Evolutionary conservation across 2,113 vertebrate genomes (phyloP).

Genomic region (Gila orcuttii): DNA sequence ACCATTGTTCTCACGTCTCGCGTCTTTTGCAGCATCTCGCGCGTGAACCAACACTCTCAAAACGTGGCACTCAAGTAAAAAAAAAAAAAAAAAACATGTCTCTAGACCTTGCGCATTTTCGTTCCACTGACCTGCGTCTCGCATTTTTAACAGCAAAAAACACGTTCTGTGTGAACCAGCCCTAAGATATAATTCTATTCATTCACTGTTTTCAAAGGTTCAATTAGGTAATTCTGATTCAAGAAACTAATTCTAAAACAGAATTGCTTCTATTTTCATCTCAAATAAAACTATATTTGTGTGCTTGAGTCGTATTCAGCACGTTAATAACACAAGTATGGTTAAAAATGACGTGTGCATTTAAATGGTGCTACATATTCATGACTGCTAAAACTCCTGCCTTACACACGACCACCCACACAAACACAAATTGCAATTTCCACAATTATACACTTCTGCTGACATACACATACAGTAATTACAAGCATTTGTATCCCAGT

Average conservation of each 20-base stretch:
- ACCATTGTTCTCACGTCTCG: too few relatives aligned
- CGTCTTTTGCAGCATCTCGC: too few relatives aligned
- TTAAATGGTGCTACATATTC: not conserved
- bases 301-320: not conserved
- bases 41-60: too few relatives aligned
- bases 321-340: not conserved
- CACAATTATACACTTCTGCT: constrained; percentile 1
- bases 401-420: constrained; percentile 1
- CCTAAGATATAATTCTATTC: not conserved
- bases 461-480: constrained; percentile 35
- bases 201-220: not conserved
- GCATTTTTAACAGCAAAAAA: too few relatives aligned
- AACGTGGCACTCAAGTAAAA: too few relatives aligned
- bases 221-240: not conserved
- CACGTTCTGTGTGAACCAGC: too few relatives aligned
- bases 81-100: too few relatives aligned
- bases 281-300: not conserved
- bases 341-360: constrained; percentile 5
- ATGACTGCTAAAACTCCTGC: not conserved
- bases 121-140: too few relatives aligned
- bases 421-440: constrained; percentile 1
- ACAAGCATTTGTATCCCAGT: constrained; percentile 7
- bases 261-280: not conserved
- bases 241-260: not conserved
- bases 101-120: too few relatives aligned